Evolutionary conservation across 2,888 invertebrate species (phyloP).

Genomic region (Morpho achilles): DNA sequence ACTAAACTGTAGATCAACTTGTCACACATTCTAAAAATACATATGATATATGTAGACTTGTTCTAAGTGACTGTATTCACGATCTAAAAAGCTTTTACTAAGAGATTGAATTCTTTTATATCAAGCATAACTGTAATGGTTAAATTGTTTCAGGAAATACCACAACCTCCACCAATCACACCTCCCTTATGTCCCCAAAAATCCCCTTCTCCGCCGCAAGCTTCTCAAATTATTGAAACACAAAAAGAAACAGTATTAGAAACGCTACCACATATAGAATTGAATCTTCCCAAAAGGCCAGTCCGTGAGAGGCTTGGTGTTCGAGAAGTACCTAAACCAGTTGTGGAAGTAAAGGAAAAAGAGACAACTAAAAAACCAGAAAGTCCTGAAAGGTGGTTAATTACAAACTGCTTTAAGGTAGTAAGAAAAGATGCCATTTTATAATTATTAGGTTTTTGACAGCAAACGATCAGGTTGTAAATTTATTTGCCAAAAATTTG

Average conservation of each 20-base stretch:
- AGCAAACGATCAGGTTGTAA: no score
- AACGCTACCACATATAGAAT: conserved; percentile 65
- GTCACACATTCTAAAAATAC: no score
- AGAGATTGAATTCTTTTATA: no score
- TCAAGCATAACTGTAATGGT: no score
- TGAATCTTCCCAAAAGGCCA: conserved; percentile 70
- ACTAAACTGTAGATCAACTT: no score
- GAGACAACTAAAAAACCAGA: conserved; percentile 44
- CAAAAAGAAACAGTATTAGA: conserved; percentile 42
- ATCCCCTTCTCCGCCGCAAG: conserved; percentile 18
- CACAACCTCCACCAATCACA: conserved; percentile 45
- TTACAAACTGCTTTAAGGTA: conserved; percentile 53
- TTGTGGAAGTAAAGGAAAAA: conserved; percentile 41
- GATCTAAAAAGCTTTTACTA: no score
- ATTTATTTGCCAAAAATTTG: no score
- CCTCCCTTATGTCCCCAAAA: conserved; percentile 38
- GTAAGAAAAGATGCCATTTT: conserved; percentile 37
- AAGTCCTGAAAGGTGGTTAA: conserved; percentile 71
- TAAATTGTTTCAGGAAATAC: conserved; percentile 52
- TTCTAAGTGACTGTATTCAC: no score
- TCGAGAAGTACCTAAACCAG: conserved; percentile 42
- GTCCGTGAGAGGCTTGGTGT: conserved; percentile 64
- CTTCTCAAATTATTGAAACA: conserved; percentile 20
- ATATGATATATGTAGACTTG: no score
- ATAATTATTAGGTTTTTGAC: conserved; percentile 14